Evolutionary conservation across 2,113 vertebrate genomes (phyloP).

Genomic region (Sporophila hypoxantha): DNA sequence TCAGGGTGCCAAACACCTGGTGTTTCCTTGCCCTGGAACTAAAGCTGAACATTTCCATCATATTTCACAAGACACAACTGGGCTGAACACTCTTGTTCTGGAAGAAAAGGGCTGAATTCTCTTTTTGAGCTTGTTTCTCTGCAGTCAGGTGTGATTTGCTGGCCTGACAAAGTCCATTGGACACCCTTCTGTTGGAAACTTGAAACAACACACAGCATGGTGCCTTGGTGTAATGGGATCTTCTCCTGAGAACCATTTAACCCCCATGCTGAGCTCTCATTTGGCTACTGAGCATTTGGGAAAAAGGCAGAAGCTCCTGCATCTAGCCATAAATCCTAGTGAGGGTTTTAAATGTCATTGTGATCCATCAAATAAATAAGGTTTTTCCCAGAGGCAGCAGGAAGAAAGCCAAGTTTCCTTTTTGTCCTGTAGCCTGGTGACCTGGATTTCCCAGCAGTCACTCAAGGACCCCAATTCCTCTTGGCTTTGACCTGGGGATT

Average conservation of each 20-base stretch:
- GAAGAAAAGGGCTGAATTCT: neutral
- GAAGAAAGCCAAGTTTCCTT: neutral
- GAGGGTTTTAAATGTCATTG: neutral
- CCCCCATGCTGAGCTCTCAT: neutral
- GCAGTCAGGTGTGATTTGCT: neutral
- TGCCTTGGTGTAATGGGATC: neutral
- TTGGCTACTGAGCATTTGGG: neutral
- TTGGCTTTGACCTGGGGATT: neutral
- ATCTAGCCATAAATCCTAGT: neutral
- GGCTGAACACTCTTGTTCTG: neutral
- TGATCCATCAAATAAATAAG: neutral
- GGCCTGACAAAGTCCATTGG: neutral
- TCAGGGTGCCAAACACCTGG: slow-evolving; percentile 27
- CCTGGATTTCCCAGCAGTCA: neutral
- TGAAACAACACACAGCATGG: neutral
- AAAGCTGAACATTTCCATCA: slow-evolving; percentile 9
- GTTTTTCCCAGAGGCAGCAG: neutral
- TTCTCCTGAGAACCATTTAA: neutral
- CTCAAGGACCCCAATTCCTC: neutral
- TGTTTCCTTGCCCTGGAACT: slow-evolving; percentile 23
- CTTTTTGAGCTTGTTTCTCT: neutral
- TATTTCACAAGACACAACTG: neutral
- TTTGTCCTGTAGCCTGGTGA: neutral
- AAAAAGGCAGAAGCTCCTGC: neutral
- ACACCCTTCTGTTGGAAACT: neutral